A percentile compares a stretch with the other conserved stretches of the same genome.
Conservation (phyloP, 2,113 vertebrate species). For the Atractosteus spatula region DNA sequence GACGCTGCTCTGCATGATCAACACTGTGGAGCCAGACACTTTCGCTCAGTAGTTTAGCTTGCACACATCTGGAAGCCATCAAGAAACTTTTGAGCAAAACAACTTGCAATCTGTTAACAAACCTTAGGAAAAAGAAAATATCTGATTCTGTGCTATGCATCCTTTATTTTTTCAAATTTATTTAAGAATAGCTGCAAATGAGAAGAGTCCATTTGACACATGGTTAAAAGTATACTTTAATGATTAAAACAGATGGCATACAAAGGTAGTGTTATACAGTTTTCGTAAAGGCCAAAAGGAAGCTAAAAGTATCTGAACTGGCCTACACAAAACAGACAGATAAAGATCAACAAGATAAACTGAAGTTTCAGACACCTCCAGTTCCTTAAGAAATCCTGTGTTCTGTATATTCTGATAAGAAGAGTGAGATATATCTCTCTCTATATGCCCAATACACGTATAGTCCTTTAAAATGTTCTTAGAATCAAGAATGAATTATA, state of each 20-base stretch:
- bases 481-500: no score
- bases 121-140: neutral
- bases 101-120: slow-evolving; percentile 64
- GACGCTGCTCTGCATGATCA: slow-evolving; percentile 79
- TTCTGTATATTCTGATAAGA: slow-evolving; percentile 42
- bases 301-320: neutral
- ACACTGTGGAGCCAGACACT: slow-evolving; percentile 83
- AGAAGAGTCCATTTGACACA: no score
- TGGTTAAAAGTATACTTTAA: no score
- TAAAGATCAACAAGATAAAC: slow-evolving; percentile 54
- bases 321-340: slow-evolving; percentile 3
- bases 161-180: no score
- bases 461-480: no score
- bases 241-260: no score
- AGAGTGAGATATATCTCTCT: no score
- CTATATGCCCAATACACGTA: no score
- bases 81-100: slow-evolving; percentile 68
- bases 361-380: slow-evolving; percentile 53
- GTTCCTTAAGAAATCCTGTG: slow-evolving; percentile 56
- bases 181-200: no score
- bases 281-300: neutral
- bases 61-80: slow-evolving; percentile 93
- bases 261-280: no score
- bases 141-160: neutral
- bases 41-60: slow-evolving; percentile 63